Evolutionary conservation across 1,140 invertebrate genomes (phyloP), one percentile per base, ranked within the genome.

Genomic region (Zaprionus africanus): DNA sequence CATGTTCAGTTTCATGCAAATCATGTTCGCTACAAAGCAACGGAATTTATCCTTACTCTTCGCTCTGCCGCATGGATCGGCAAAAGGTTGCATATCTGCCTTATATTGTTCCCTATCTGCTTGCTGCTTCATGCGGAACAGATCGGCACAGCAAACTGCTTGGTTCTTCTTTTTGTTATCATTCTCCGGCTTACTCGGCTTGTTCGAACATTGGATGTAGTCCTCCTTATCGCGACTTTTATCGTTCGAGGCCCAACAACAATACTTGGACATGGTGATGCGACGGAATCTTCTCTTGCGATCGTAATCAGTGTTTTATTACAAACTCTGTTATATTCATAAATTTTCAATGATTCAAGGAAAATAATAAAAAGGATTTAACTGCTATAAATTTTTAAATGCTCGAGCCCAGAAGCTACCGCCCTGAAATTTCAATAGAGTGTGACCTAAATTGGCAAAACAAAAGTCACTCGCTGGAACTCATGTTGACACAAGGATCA

Each of bases 351-450:
- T 78, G 41, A 46, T 83, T 88, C n/a, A 41, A 69, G 36, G 22
- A n/a, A 56, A 72, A 41, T 57, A 36, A 79, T 62, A 65, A 36
- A 78, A 70, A 69, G 68, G 79, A 66, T 82, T 85, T 79, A 53
- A 63, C 72, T 65, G 49, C 41, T 41, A 53, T 60, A 28, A 87
- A 88, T 78, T 87, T 87, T 28, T 65, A 73, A 26, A 28, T 43
- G 64, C 70, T 62, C 58, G 49, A 70, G 71, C 78, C 81, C 70
- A 59, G 63, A 75, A 78, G 73, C 78, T 70, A 81, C 68, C 81
- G 64, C 76, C 78, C 71, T 70, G 70, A 87, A 83, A 67, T 76
- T 70, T 79, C 78, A 87, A 87, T 79, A 84, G 81, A 88, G 78
- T 84, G 70, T 87, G 81, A 64, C 9, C 15, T 7, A 56, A 41